Evolutionary conservation across 2,888 invertebrate species (phyloP).

Genomic region (Phyto melanocephala): DNA sequence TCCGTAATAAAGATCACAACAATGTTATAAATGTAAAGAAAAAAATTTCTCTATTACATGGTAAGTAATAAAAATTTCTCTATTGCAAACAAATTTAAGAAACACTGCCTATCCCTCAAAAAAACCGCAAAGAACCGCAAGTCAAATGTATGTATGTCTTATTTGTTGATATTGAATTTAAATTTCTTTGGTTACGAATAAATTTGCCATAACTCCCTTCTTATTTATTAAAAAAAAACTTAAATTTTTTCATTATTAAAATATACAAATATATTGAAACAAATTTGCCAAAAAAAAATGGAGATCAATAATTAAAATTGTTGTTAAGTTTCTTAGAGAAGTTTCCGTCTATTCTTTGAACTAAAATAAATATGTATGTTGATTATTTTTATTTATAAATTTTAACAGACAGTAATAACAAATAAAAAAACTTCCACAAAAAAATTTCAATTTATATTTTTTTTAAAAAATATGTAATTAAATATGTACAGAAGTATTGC

Average conservation of each 20-base stretch:
- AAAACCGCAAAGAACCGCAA: constrained; percentile 8
- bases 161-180: too few relatives aligned
- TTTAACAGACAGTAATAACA: neutral
- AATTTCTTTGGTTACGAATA: neutral
- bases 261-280: too few relatives aligned
- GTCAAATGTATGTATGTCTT: neutral
- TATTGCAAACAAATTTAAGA: too few relatives aligned
- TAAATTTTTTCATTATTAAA: neutral
- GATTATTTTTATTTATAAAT: neutral
- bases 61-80: too few relatives aligned
- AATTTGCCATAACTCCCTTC: neutral
- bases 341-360: neutral
- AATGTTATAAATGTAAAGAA: too few relatives aligned
- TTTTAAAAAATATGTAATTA: neutral
- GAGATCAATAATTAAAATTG: neutral
- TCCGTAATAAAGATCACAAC: too few relatives aligned
- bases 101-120: neutral
- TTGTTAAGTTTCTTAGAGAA: neutral
- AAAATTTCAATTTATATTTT: neutral
- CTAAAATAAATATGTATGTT: neutral
- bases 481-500: neutral
- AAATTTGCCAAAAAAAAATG: neutral
- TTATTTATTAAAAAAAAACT: neutral
- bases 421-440: neutral
- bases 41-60: too few relatives aligned